Evolutionary conservation across 1,140 invertebrate species (phyloP).

Genomic region (Wasmannia auropunctata): DNA sequence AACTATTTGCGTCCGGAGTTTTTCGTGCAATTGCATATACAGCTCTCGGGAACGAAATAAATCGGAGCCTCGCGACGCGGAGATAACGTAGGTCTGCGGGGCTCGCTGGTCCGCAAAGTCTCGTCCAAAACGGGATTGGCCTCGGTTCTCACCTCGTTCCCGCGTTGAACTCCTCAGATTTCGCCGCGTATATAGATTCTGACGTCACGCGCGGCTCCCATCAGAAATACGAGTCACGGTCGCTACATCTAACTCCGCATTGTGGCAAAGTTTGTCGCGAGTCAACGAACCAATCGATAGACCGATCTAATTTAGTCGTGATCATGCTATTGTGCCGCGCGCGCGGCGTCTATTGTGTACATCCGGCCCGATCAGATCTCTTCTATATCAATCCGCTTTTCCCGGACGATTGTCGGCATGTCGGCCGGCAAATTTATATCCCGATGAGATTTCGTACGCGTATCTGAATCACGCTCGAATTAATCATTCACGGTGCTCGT

Average conservation of each 20-base stretch:
- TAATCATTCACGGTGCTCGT: background rate
- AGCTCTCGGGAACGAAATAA: background rate
- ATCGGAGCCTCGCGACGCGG: background rate
- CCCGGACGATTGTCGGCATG: background rate
- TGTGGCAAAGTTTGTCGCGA: slow-evolving; percentile 22
- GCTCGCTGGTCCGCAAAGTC: background rate
- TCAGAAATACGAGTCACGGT: slow-evolving; percentile 33
- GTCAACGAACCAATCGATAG: slow-evolving; percentile 48
- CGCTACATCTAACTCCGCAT: slow-evolving; percentile 4
- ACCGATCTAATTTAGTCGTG: slow-evolving; percentile 48
- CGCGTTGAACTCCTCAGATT: slow-evolving; percentile 23
- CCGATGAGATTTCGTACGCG: background rate
- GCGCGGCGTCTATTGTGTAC: background rate
- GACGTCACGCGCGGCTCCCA: slow-evolving; percentile 23
- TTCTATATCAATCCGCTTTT: background rate
- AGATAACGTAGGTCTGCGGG: background rate
- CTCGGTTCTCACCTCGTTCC: background rate
- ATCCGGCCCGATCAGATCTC: slow-evolving; percentile 1
- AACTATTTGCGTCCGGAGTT: background rate
- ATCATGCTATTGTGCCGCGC: slow-evolving; percentile 44
- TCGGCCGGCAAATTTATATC: background rate
- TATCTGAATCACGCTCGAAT: background rate
- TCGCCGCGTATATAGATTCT: background rate
- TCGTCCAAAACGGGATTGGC: background rate
- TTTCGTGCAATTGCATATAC: background rate